Base-by-base conservation (phyloP, 1,140 invertebrate genomes). In the Tetragnatha versicolor region DNA sequence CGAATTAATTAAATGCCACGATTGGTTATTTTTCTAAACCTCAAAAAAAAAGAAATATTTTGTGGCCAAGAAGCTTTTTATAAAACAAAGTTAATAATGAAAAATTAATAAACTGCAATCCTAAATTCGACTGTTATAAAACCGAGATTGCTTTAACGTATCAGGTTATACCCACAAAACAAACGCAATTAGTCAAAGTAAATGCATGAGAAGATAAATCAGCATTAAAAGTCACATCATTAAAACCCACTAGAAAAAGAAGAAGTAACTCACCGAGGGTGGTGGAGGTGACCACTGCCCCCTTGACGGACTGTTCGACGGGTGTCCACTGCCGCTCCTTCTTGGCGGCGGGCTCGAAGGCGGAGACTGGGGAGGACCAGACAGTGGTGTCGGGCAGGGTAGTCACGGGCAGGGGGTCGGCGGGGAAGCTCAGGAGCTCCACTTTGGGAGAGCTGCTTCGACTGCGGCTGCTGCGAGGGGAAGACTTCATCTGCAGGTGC, bases 371-470 rank as follows among this genome's bases (percentile, higher is more conserved):
- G 7, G 60, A 53, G 22, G 17, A 33, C 70, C 70, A 75, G n/a
- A n/a, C n/a, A 22, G 51, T 22, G n/a, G 70, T 47, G 33, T 69
- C 66, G 17, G 63, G 63, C 14, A 66, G 39, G 3, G 37, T 14
- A 20, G 39, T 9, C 2, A 49, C 47, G 0, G 3, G 22, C 27
- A 58, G 55, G 12, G 55, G 53, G 0, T 37, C 33, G 2, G 33
- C 20, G 5, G 22, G 17, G 33, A 39, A 33, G n/a, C 45, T 42
- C 14, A 61, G 37, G 6, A 35, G 35, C 22, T 61, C 37, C 25
- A 75, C 70, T 5, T 75, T 75, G 12, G 70, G 70, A 22, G 70
- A 75, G 55, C 70, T 75, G 25, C 70, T 75, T 5, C 47, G 55
- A 25, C 70, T 75, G 1, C 70, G 53, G 27, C 70, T 75, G 35